Conservation (phyloP, 2,888 invertebrate species). For the Pterobdella sp. region DNA sequence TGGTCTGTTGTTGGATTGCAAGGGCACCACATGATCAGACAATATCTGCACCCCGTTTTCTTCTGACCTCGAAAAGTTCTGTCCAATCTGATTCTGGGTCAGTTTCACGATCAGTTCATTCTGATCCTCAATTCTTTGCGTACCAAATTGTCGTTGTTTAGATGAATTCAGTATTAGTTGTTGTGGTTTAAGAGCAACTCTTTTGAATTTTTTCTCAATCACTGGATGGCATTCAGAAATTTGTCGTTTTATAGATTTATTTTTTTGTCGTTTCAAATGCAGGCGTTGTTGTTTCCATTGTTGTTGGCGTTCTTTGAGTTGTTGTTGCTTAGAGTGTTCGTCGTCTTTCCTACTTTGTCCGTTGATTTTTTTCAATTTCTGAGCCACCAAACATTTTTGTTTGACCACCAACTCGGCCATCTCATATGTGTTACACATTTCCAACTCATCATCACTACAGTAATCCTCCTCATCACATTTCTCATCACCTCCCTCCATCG, state of each 20-base stretch:
- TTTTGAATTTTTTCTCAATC: too few relatives aligned
- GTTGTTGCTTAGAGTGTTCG: conserved; percentile 2
- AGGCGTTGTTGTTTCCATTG: background rate
- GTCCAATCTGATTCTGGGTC: too few relatives aligned
- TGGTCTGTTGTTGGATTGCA: too few relatives aligned
- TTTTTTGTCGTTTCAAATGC: background rate
- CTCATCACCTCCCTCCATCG: conserved; percentile 9
- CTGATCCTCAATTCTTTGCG: too few relatives aligned
- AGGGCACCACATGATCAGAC: too few relatives aligned
- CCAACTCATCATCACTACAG: conserved; percentile 4
- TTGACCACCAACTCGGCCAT: conserved; percentile 1
- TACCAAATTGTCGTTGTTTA: too few relatives aligned
- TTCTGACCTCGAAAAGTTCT: too few relatives aligned
- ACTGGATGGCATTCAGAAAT: background rate
- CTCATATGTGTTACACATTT: conserved; percentile 5
- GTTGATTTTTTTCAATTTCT: background rate
- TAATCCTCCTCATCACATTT: conserved; percentile 15
- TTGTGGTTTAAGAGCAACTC: too few relatives aligned
- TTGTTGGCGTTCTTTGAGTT: conserved; percentile 1
- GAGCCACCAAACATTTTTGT: background rate
- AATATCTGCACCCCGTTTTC: too few relatives aligned
- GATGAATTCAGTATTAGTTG: background rate
- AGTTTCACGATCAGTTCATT: too few relatives aligned
- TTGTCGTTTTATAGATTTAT: background rate
- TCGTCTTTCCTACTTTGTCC: background rate